These are phyloP conservation scores for Paralvinella palmiformis DNA, from an alignment of 1,140 invertebrate genomes.

Conservation along the genomic window DNA sequence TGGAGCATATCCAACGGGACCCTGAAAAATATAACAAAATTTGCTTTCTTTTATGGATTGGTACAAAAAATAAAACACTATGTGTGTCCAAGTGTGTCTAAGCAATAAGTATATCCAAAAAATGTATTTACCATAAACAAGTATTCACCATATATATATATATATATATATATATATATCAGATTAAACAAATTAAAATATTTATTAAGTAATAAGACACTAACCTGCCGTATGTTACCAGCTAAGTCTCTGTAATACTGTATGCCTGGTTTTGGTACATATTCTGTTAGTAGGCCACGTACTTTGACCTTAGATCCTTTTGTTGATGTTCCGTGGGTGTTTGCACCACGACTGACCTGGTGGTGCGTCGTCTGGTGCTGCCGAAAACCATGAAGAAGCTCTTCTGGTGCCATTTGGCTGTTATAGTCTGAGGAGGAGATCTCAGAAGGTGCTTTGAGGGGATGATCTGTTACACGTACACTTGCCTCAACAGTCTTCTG, in stretches of 20 bases:
- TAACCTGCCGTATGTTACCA: conserved; percentile 86
- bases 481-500: too few relatives aligned
- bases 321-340: conserved; percentile 50
- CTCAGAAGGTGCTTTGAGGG: background rate
- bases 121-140: too few relatives aligned
- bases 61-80: too few relatives aligned
- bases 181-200: too few relatives aligned
- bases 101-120: too few relatives aligned
- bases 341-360: background rate
- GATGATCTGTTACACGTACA: too few relatives aligned
- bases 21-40: conserved; percentile 55
- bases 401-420: background rate
- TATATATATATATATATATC: too few relatives aligned
- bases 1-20: conserved; percentile 81
- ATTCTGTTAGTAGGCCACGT: conserved; percentile 75
- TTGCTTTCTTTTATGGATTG: too few relatives aligned
- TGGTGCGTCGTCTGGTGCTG: conserved; percentile 5
- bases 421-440: background rate
- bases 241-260: conserved; percentile 92
- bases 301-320: conserved; percentile 72
- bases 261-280: conserved; percentile 70
- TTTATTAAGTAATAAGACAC: too few relatives aligned
- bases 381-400: conserved; percentile 11
- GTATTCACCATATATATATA: too few relatives aligned
- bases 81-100: too few relatives aligned